Evolutionary conservation across 2,113 vertebrate species (phyloP).

Genomic region (Crotalus tigris): DNA sequence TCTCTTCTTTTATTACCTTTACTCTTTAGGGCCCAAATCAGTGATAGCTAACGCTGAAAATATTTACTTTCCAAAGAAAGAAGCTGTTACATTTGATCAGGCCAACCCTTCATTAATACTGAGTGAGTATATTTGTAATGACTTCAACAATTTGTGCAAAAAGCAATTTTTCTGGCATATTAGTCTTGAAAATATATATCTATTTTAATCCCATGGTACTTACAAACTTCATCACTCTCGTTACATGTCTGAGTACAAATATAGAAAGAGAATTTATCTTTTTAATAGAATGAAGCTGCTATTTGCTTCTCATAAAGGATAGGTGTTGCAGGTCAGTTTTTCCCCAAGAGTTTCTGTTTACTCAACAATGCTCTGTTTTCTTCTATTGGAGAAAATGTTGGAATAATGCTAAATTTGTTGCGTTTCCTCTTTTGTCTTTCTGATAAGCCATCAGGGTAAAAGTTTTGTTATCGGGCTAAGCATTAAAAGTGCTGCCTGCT

Average conservation of each 20-base stretch:
- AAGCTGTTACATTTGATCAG: constrained; percentile 93
- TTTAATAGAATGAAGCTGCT: constrained; percentile 1
- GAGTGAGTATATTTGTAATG: constrained; percentile 70
- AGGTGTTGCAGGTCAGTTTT: not conserved
- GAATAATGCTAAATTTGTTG: not conserved
- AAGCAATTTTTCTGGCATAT: not conserved
- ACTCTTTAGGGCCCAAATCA: constrained; percentile 76
- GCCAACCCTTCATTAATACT: constrained; percentile 88
- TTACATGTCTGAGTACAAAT: not conserved
- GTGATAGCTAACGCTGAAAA: constrained; percentile 71
- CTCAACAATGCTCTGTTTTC: not conserved
- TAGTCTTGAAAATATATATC: not conserved
- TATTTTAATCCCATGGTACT: not conserved
- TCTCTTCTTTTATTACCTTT: constrained; percentile 24
- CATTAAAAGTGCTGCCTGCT: not conserved
- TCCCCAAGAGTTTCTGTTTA: not conserved
- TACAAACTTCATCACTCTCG: not conserved
- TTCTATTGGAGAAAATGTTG: not conserved
- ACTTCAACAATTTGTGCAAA: not conserved
- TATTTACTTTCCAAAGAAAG: constrained; percentile 93
- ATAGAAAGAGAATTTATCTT: not conserved
- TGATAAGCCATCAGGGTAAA: not conserved
- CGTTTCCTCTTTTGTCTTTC: not conserved
- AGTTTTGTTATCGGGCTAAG: not conserved
- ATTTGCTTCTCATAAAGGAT: not conserved